phyloP scores from a whole-genome alignment of 2,797 vertebrate species.

The Acanthis flammea region DNA sequence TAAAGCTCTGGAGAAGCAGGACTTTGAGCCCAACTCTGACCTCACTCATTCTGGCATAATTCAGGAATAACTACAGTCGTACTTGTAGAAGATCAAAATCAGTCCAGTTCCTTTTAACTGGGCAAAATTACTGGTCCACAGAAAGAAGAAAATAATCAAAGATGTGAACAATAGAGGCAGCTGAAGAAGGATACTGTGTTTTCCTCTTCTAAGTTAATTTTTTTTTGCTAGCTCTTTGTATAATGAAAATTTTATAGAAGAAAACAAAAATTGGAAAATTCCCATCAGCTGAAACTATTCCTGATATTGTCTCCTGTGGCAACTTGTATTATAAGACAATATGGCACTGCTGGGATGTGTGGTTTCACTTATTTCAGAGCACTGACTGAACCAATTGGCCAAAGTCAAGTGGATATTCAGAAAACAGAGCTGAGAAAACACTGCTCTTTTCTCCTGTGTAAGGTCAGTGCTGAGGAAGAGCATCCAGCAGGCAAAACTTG shows the following conservation, averaged over 20 bases:
- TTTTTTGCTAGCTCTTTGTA: neutral
- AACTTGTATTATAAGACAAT: neutral
- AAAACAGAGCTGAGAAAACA: neutral
- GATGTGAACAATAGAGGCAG: neutral
- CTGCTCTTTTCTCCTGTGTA: neutral
- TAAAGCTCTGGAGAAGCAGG: neutral
- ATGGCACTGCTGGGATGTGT: neutral
- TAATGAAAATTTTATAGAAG: neutral
- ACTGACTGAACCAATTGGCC: neutral
- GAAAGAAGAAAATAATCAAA: slow-evolving; percentile 3
- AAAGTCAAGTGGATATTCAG: neutral
- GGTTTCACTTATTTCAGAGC: neutral
- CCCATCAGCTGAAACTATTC: neutral
- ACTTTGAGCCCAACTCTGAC: neutral
- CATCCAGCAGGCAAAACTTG: neutral
- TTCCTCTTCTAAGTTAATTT: neutral
- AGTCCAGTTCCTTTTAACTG: neutral
- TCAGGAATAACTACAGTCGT: neutral
- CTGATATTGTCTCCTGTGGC: neutral
- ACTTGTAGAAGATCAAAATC: neutral
- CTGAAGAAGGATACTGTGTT: neutral
- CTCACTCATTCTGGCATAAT: neutral
- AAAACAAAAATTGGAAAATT: neutral
- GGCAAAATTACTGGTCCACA: neutral
- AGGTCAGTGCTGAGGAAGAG: neutral